phyloP scores from a whole-genome alignment of 2,797 vertebrate species.

The Spizella passerina region DNA sequence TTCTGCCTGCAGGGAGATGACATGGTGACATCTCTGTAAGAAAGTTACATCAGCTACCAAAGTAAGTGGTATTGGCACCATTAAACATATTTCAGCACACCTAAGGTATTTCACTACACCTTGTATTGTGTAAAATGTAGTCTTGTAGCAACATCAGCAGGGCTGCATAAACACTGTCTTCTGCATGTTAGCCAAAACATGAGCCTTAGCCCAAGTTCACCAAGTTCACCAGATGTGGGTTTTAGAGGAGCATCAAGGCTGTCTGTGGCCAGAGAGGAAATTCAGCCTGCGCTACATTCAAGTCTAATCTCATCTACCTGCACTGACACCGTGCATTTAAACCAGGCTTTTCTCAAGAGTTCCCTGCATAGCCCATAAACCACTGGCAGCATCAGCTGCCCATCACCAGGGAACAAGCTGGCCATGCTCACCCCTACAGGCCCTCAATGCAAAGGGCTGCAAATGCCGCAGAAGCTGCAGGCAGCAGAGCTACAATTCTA shows the following conservation, averaged over 20 bases:
- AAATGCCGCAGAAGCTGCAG: background rate
- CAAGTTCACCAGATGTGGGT: background rate
- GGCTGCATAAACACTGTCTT: background rate
- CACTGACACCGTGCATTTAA: background rate
- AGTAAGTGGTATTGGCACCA: background rate
- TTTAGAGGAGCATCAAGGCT: background rate
- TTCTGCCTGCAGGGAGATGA: background rate
- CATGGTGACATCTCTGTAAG: fast-evolving
- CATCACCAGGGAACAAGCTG: background rate
- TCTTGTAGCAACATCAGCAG: background rate
- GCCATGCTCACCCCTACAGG: background rate
- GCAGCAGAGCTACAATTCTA: background rate
- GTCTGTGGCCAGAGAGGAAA: background rate
- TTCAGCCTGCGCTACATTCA: background rate
- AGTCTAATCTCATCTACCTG: background rate
- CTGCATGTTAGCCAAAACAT: background rate
- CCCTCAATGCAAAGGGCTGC: background rate
- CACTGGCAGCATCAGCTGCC: background rate
- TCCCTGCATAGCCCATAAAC: fast-evolving
- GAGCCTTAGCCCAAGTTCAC: background rate
- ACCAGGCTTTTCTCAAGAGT: fast-evolving
- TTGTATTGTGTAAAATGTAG: background rate
- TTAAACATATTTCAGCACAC: background rate
- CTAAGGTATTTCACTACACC: background rate
- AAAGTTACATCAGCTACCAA: background rate